Evolutionary conservation across 2,888 invertebrate genomes (phyloP).

Genomic region (Ormyrus nitidulus): DNA sequence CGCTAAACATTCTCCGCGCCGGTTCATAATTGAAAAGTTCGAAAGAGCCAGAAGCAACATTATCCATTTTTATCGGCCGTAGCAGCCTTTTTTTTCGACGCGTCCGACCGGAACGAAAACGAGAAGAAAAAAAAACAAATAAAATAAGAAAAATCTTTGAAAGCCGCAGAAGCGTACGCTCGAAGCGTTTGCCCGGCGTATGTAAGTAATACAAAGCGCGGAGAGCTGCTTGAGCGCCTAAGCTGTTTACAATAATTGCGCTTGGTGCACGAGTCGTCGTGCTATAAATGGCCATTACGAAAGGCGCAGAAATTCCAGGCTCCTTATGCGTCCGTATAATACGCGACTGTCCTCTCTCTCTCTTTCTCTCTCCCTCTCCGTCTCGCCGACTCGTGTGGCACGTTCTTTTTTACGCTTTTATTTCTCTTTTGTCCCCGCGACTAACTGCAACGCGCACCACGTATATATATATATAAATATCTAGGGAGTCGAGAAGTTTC

Average conservation of each 20-base stretch:
- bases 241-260: conserved; percentile 37
- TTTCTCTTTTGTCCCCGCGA: background rate
- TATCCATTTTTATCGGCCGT: background rate
- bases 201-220: too few species aligned
- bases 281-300: conserved; percentile 52
- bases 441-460: background rate
- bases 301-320: conserved; percentile 45
- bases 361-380: too few species aligned
- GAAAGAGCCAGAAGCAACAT: too few species aligned
- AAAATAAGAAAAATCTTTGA: background rate
- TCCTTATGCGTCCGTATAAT: conserved; percentile 11
- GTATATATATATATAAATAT: too few species aligned
- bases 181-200: too few species aligned
- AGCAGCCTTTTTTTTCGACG: background rate
- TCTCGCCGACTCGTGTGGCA: background rate
- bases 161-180: background rate
- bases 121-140: background rate
- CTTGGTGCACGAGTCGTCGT: conserved; percentile 11
- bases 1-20: too few species aligned
- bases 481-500: background rate
- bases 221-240: too few species aligned
- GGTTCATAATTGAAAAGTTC: too few species aligned
- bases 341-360: conserved; percentile 3
- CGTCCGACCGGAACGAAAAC: too few species aligned
- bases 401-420: background rate